Evolutionary conservation across 2,888 invertebrate species (phyloP).

Genomic region (Philopedon plagiatum): DNA sequence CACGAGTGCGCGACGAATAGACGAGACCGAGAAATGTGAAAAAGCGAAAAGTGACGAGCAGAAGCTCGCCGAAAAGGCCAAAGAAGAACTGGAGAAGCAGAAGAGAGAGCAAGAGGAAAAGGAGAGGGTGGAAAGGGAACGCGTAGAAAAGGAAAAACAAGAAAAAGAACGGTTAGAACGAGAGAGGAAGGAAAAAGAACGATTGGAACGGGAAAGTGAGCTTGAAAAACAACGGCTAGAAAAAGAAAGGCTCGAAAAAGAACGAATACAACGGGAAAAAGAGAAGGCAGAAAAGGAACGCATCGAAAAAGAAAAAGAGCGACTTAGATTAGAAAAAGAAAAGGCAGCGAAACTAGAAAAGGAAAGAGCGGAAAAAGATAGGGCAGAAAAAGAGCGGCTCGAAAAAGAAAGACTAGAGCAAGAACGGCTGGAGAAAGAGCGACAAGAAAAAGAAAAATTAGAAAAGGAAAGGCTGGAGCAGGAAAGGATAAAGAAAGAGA

Average conservation of each 20-base stretch:
- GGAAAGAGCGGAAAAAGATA: conserved; percentile 61
- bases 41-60: conserved; percentile 65
- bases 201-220: conserved; percentile 62
- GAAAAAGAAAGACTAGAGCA: conserved; percentile 62
- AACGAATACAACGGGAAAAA: conserved; percentile 63
- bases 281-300: conserved; percentile 61
- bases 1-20: conserved; percentile 59
- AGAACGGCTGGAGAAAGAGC: conserved; percentile 65
- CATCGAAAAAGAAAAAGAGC: conserved; percentile 59
- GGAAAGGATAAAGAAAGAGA: conserved; percentile 57
- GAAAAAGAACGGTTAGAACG: conserved; percentile 63
- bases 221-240: conserved; percentile 63
- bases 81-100: conserved; percentile 63
- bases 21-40: conserved; percentile 61
- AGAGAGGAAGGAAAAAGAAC: conserved; percentile 62
- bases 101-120: conserved; percentile 65
- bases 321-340: conserved; percentile 59
- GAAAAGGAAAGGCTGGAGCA: conserved; percentile 62
- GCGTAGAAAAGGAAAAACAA: conserved; percentile 62
- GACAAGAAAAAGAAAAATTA: conserved; percentile 64
- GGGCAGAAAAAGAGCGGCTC: conserved; percentile 63
- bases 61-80: conserved; percentile 66
- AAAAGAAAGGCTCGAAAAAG: conserved; percentile 65
- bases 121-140: conserved; percentile 63
- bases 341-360: conserved; percentile 62